Percentiles rank a stretch among this genome's conserved stretches.
These are phyloP conservation scores for Ictalurus punctatus DNA, from an alignment of 2,113 vertebrate species.

Conservation along the genomic window DNA sequence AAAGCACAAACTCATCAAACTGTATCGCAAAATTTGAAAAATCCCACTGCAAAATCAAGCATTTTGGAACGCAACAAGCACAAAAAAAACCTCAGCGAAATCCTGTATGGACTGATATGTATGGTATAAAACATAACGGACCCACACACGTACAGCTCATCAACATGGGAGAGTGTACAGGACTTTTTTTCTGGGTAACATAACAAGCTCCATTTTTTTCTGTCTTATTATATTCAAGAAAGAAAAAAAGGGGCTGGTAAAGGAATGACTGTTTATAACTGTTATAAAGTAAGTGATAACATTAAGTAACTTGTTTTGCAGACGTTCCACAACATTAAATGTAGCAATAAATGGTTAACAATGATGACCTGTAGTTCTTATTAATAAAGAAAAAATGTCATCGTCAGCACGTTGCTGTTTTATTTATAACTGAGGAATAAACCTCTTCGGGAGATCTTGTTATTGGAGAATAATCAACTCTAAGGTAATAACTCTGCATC, in stretches of 20 bases:
- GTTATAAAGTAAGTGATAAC: background rate
- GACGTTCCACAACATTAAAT: background rate
- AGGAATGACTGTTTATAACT: background rate
- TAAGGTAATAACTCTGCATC: background rate
- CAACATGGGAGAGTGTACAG: too few species aligned
- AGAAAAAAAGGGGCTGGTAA: background rate
- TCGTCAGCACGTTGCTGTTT: too few species aligned
- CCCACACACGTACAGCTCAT: too few species aligned
- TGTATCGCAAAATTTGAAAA: too few species aligned
- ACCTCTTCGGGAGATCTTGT: background rate
- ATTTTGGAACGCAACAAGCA: too few species aligned
- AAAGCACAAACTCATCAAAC: too few species aligned
- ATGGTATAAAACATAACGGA: too few species aligned
- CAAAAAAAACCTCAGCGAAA: too few species aligned
- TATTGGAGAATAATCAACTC: background rate
- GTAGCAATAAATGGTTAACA: background rate
- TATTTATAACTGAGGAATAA: background rate
- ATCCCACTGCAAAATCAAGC: too few species aligned
- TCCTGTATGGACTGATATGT: background rate
- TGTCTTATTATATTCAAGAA: background rate
- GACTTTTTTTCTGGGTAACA: background rate
- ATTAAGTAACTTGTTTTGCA: background rate
- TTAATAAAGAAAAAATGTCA: background rate
- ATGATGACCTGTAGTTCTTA: background rate
- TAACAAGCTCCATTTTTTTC: background rate